phyloP scores from a whole-genome alignment of 1,140 invertebrate species.

The Cotesia vestalis region DNA sequence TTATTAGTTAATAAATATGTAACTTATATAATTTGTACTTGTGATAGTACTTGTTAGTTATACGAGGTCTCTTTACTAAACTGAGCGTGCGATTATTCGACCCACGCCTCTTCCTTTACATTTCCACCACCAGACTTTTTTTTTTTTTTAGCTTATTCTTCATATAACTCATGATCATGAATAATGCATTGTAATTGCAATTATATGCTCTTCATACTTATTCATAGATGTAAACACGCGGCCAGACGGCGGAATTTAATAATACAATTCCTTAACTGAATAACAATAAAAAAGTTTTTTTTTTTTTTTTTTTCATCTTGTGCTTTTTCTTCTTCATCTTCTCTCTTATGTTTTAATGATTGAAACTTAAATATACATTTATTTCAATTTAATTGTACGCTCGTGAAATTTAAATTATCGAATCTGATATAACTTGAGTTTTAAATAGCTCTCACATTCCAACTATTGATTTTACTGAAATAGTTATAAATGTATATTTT shows the following conservation, averaged over 20 bases:
- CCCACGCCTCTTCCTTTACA: conserved; percentile 37
- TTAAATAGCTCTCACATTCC: too few species aligned
- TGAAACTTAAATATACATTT: too few species aligned
- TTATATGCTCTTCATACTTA: conserved; percentile 51
- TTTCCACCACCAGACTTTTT: conserved; percentile 24
- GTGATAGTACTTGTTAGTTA: conserved; percentile 4
- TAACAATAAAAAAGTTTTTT: conserved; percentile 12
- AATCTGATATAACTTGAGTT: too few species aligned
- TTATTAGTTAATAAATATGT: too few species aligned
- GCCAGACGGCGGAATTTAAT: conserved; percentile 27
- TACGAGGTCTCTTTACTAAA: conserved; percentile 53
- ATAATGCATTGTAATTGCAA: conserved; percentile 58
- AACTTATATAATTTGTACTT: too few species aligned
- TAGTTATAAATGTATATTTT: too few species aligned
- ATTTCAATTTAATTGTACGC: too few species aligned
- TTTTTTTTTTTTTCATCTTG: too few species aligned
- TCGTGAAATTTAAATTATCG: too few species aligned
- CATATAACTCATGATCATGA: conserved; percentile 54
- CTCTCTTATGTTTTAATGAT: too few species aligned
- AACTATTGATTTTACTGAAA: too few species aligned
- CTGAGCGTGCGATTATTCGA: conserved; percentile 51
- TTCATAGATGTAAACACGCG: conserved; percentile 46
- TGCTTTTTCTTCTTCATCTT: too few species aligned
- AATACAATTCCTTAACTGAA: conserved; percentile 12
- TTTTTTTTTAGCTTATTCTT: conserved; percentile 19